Base-by-base conservation (phyloP, 2,888 invertebrate genomes). In the Nemotelus pantherinus region DNA sequence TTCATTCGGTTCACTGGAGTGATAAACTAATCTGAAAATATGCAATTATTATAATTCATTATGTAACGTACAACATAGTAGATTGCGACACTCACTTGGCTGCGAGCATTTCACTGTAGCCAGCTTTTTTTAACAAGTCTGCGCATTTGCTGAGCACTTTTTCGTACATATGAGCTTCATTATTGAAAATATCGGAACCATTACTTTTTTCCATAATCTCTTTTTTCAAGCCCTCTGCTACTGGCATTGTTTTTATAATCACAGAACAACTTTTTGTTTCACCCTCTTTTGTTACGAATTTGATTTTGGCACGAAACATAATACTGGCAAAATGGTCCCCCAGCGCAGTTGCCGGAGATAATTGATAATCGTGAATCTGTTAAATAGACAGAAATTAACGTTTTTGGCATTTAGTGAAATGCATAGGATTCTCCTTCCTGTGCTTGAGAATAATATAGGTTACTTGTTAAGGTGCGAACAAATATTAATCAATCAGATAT, bases 321-420 rank as follows among this genome's bases (percentile, higher is more conserved):
- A 71, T 55, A 45, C 71, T 71, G 9, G 71, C 71, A n/a, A 71
- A 71, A 47, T 71, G 71, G 44, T 71, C 71, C 25, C 71, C 71
- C 25, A 57, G n/a, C 7, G 57, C 25, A 6, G 71, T 71, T 4
- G 57, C 71, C 4, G 71, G 71, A 4, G 57, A 48, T 2, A 72
- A 45, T 72, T 58, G 7, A 9, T 45, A 72, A 25, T 72, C 72
- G 4, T 58, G 44, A 3, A 72, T 43, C 72, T 72, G 72, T 25
- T 25, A 25, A 25, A 25, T 25, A 25, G 25, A 25, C 25, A 25
- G 25, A 25, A 25, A 25, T 25, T 25, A 25, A 25, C 25, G 25
- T 25, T 25, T 25, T 25, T 25, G 25, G 25, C 25, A 25, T 25
- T 25, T 25, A 25, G 25, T 25, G 25, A 25, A 25, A 25, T 25